These are phyloP conservation scores for Girardinus metallicus DNA, from an alignment of 2,797 vertebrate genomes.

Conservation along the genomic window DNA sequence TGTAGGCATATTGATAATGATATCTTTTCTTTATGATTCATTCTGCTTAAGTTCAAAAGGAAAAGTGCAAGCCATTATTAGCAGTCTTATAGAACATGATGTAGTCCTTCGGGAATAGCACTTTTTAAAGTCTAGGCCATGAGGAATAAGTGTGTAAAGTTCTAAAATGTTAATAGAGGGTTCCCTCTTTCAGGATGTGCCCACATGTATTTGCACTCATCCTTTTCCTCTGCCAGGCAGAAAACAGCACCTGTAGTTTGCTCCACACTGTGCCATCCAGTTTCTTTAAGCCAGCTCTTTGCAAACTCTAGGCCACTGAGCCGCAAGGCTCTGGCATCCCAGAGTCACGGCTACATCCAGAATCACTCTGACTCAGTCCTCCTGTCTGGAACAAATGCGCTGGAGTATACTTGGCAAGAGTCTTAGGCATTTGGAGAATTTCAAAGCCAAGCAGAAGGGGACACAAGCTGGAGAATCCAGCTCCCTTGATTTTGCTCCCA, in stretches of 20 bases:
- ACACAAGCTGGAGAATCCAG: constrained; percentile 40
- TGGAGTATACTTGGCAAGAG: constrained; percentile 75
- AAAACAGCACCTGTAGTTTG: constrained; percentile 72
- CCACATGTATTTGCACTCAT: constrained; percentile 63
- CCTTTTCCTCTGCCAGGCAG: constrained; percentile 55
- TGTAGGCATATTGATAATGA: constrained; percentile 67
- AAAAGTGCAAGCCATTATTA: constrained; percentile 77
- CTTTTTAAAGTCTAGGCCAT: constrained; percentile 69
- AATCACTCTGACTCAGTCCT: constrained; percentile 68
- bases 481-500: constrained; percentile 57
- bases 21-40: constrained; percentile 74
- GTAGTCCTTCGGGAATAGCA: constrained; percentile 73
- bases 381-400: constrained; percentile 72
- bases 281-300: constrained; percentile 74
- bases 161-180: constrained; percentile 57
- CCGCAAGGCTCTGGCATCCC: constrained; percentile 48
- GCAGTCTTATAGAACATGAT: constrained; percentile 64
- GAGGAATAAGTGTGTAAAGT: constrained; percentile 70
- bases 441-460: constrained; percentile 60
- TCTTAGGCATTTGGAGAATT: constrained; percentile 74
- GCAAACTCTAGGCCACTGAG: constrained; percentile 56
- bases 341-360: constrained; percentile 59
- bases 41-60: constrained; percentile 75
- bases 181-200: constrained; percentile 62
- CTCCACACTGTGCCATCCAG: constrained; percentile 73